These are phyloP conservation scores for Okamejei kenojei DNA, from an alignment of 2,797 vertebrate species.

Conservation along the genomic window DNA sequence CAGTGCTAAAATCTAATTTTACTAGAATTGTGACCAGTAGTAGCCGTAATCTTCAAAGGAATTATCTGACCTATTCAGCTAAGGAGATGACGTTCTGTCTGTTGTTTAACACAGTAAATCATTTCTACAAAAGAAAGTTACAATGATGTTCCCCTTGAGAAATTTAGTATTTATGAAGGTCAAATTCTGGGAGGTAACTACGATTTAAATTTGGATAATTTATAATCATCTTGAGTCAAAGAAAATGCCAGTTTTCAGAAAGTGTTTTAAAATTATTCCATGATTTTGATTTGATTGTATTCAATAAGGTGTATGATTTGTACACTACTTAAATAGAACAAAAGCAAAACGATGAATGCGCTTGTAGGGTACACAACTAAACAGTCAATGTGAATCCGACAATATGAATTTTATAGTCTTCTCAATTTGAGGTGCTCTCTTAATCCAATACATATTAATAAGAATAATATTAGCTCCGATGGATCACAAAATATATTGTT, in stretches of 20 bases:
- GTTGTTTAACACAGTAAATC: constrained; percentile 8
- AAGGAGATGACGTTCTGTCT: neutral
- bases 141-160: neutral
- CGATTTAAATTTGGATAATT: constrained; percentile 19
- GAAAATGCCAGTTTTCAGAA: neutral
- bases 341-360: neutral
- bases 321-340: neutral
- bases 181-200: constrained; percentile 24
- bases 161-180: constrained; percentile 23
- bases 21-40: neutral
- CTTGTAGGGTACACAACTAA: neutral
- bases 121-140: constrained; percentile 18
- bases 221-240: neutral
- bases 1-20: constrained; percentile 1
- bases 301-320: neutral
- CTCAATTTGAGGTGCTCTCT: neutral
- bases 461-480: neutral
- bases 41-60: neutral
- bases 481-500: no score
- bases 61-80: neutral
- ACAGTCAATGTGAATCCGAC: neutral
- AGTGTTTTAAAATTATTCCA: neutral
- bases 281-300: constrained; percentile 12
- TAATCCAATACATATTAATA: neutral
- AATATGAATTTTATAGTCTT: neutral